Base-by-base conservation (phyloP, 2,113 vertebrate genomes). In the Charadrius vociferus region DNA sequence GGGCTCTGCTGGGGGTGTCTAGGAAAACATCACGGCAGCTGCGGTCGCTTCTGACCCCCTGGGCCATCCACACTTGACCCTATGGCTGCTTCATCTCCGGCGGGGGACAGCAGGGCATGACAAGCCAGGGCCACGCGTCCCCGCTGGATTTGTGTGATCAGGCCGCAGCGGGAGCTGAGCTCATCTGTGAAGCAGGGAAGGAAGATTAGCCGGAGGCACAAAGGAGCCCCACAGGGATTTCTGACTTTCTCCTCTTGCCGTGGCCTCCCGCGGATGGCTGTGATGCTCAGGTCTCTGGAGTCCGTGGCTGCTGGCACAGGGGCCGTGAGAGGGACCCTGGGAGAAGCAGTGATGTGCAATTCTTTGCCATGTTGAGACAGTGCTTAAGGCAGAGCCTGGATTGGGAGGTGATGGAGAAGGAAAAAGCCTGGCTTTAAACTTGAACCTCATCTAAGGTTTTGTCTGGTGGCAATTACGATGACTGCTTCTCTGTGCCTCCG, bases 1-100 rank as follows among this genome's bases (percentile, higher is more conserved):
- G 41, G 43, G 66, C 95, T 95, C 95, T 92, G 78, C 66, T 95
- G 95, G 92, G 82, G 88, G 90, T 72, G 94, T 88, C 92, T 88
- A 52, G 82, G 70, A 53, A 91, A 95, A 62, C 84, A 81, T n/a
- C 84, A 84, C 1, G 0, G 72, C 62, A 80, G 66, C 70, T 92
- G 78, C 1, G 2, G 34, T 63, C 21, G 10, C 74, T 80, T 79
- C 74, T 81, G 87, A 50, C 15, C 70, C 85, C 66, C 20, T 67
- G 62, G 56, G 79, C 66, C 74, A 61, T 86, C 81, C 62, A 22
- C 88, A 20, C 79, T 85, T 86, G 65, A 75, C 81, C 81, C 85
- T 55, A 2, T 10, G 74, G 78, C 78, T 94, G 85, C 61, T 79
- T 59, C 74, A 30, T 85, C 94, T 87, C 73, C 0, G 3, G 27